These are phyloP conservation scores for Lithobius niger DNA, from an alignment of 1,140 invertebrate species.

Conservation along the genomic window DNA sequence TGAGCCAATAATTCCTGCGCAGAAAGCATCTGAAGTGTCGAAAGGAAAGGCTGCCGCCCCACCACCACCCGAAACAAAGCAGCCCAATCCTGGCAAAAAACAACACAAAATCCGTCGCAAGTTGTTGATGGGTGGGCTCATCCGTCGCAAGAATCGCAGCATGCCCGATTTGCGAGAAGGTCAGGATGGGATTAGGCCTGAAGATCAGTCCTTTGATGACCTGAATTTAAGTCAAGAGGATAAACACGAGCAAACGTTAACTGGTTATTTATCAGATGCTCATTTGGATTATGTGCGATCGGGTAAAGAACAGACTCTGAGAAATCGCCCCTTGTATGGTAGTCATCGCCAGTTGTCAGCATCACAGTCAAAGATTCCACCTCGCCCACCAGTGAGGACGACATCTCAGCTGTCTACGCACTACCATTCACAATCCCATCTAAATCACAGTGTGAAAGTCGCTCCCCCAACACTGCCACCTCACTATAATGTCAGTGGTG, in stretches of 20 bases:
- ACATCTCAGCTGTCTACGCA: slow-evolving; percentile 61
- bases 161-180: slow-evolving; percentile 75
- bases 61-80: slow-evolving; percentile 12
- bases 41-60: slow-evolving; percentile 42
- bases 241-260: slow-evolving; percentile 55
- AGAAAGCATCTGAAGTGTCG: neutral
- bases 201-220: slow-evolving; percentile 15
- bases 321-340: neutral
- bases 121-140: slow-evolving; percentile 73
- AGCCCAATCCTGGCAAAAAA: slow-evolving; percentile 51
- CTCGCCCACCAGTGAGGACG: slow-evolving; percentile 67
- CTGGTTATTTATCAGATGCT: slow-evolving; percentile 70
- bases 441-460: neutral
- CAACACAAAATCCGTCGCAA: slow-evolving; percentile 81
- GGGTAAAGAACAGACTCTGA: neutral
- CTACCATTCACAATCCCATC: neutral
- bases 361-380: slow-evolving; percentile 52
- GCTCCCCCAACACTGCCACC: neutral
- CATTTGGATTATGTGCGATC: slow-evolving; percentile 51
- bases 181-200: slow-evolving; percentile 31
- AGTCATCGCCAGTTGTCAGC: slow-evolving; percentile 58
- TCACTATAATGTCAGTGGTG: too few relatives aligned
- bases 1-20: neutral
- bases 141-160: slow-evolving; percentile 72
- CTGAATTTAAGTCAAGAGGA: slow-evolving; percentile 4